Conservation (phyloP, 2,113 vertebrate species). For the Saguinus midas region DNA sequence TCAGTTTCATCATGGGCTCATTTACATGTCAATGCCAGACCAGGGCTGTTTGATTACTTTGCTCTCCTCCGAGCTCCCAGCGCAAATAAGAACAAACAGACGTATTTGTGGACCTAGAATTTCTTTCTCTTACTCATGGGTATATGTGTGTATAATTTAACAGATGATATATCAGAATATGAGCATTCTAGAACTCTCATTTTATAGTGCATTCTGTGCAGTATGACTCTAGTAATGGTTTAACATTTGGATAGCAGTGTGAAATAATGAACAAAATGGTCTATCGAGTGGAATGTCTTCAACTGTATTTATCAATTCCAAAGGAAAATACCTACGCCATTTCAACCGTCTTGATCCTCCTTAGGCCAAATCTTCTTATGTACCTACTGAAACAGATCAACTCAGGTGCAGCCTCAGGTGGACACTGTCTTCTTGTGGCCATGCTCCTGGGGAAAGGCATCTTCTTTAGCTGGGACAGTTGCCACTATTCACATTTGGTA, state of each 20-base stretch:
- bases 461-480: not conserved
- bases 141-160: not conserved
- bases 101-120: not conserved
- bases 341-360: not conserved
- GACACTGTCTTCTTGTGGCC: conserved; percentile 3
- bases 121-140: not conserved
- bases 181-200: not conserved
- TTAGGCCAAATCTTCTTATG: not conserved
- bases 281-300: not conserved
- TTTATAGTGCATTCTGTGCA: not conserved
- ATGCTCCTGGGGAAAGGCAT: not conserved
- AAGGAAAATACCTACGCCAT: not conserved
- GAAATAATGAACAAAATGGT: not conserved
- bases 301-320: not conserved
- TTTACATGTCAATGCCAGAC: not conserved
- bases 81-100: not conserved
- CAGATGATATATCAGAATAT: not conserved
- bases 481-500: conserved; percentile 57
- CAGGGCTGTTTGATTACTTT: not conserved
- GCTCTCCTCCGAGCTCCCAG: not conserved
- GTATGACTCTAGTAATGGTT: accelerated
- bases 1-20: not conserved
- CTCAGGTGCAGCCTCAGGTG: not conserved
- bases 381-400: conserved; percentile 20
- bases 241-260: not conserved